Conservation (phyloP, 2,888 invertebrate species). For the Chrysolina americana region DNA sequence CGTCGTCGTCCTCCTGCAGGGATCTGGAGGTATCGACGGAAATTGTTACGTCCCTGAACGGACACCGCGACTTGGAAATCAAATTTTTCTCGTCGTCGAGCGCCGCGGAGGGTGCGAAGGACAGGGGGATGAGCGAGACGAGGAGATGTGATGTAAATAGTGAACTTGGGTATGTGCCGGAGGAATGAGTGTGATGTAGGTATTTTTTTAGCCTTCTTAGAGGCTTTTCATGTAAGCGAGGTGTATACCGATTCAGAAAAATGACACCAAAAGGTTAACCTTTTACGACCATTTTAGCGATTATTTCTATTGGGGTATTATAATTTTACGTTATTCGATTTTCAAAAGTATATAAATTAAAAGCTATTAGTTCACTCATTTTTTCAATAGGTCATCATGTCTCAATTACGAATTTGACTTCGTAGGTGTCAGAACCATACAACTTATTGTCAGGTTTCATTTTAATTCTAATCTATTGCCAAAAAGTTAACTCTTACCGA, state of each 20-base stretch:
- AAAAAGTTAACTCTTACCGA: too few species aligned
- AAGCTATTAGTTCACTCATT: too few species aligned
- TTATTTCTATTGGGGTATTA: too few species aligned
- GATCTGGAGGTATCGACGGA: conserved; percentile 82
- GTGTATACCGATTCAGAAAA: background rate
- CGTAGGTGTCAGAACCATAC: too few species aligned
- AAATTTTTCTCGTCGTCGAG: conserved; percentile 78
- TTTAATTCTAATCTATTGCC: too few species aligned
- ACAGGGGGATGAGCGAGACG: conserved; percentile 29
- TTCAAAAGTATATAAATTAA: too few species aligned
- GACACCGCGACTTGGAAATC: conserved; percentile 84
- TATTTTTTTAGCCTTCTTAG: background rate
- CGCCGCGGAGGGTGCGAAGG: conserved; percentile 44
- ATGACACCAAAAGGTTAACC: background rate
- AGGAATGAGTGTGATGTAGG: background rate
- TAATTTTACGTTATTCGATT: too few species aligned
- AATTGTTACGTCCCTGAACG: conserved; percentile 84
- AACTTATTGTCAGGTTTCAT: too few species aligned
- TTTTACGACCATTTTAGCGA: too few species aligned
- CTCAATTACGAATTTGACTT: too few species aligned
- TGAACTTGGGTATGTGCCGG: conserved; percentile 22
- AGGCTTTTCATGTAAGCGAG: background rate
- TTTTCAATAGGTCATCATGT: too few species aligned
- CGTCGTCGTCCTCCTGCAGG: conserved; percentile 61
- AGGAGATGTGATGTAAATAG: conserved; percentile 26